Base-by-base conservation (phyloP, 2,888 invertebrate genomes). In the Ganaspis brasiliensis region DNA sequence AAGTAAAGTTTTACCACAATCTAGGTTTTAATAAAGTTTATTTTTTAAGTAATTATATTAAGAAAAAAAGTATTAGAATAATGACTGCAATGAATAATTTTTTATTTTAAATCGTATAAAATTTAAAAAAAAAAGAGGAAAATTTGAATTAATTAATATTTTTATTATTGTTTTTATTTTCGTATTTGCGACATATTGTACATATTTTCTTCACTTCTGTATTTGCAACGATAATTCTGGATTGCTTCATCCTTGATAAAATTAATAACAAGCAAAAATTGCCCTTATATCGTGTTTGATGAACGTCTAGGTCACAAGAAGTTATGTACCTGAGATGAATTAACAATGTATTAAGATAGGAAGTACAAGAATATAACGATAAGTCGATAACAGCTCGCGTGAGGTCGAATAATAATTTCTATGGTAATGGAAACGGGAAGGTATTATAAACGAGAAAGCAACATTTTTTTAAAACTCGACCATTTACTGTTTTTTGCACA, bases 311-410 rank as follows among this genome's bases (percentile, higher is more conserved):
- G 67, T 67, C 45, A 24, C 45, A 26, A 24, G 26, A 67, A 67
- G 67, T 67, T 67, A 67, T 67, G 45, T 67, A 67, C 24, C 45
- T 45, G 67, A 45, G 67, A 67, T 67, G 45, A 67, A 67, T 67
- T 67, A 67, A 67, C 24, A 67, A 45, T 45, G 67, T 67, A 67
- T 67, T 67, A 45, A 67, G 67, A 67, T 67, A 45, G 6, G 24
- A 52, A 45, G 67, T 67, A 45, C 67, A 67, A 45, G 5, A 67
- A 67, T 67, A 67, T 31, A 26, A 67, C 67, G 26, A 45, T 24
- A 45, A 45, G 67, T 45, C 67, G 45, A 67, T 67, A 45, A 45
- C 24, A 26, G 26, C 45, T 67, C 67, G 67, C 67, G 67, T 67
- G 67, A 45, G 67, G 67, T 45, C 67, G 4, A 67, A 26, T 67